A percentile compares a stretch with the other conserved stretches of the same genome.
Evolutionary conservation across 2,797 vertebrate genomes (phyloP).

Genomic region (Coilia nasus): DNA sequence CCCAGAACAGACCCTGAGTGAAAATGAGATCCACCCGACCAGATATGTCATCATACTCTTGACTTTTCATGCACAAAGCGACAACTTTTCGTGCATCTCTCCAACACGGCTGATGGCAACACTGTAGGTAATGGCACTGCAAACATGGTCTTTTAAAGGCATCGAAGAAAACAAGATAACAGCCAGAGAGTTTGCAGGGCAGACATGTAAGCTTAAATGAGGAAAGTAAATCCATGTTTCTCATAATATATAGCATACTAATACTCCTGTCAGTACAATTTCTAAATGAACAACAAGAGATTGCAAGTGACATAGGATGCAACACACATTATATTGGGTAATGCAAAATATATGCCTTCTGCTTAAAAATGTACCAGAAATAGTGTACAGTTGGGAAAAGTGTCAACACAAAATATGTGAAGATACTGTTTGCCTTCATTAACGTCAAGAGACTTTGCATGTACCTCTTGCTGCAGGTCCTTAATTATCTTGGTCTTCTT

Average conservation of each 20-base stretch:
- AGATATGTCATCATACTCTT: constrained; percentile 52
- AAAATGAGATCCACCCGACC: constrained; percentile 66
- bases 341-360: background rate
- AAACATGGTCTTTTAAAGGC: background rate
- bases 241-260: constrained; percentile 17
- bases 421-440: background rate
- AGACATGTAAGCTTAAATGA: background rate
- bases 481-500: constrained; percentile 97
- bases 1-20: constrained; percentile 57
- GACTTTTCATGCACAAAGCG: constrained; percentile 64
- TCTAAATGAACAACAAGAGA: background rate
- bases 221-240: background rate
- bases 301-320: constrained; percentile 3
- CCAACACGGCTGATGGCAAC: background rate
- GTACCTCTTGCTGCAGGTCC: constrained; percentile 96
- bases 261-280: background rate
- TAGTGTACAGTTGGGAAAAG: background rate
- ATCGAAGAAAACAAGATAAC: background rate
- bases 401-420: background rate
- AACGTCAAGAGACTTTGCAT: background rate
- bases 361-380: background rate
- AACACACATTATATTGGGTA: background rate
- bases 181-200: constrained; percentile 17
- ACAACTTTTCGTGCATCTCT: constrained; percentile 3
- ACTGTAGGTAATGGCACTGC: constrained; percentile 5